Evolutionary conservation across 2,797 vertebrate species (phyloP).

Genomic region (Melanotaenia nigrans): DNA sequence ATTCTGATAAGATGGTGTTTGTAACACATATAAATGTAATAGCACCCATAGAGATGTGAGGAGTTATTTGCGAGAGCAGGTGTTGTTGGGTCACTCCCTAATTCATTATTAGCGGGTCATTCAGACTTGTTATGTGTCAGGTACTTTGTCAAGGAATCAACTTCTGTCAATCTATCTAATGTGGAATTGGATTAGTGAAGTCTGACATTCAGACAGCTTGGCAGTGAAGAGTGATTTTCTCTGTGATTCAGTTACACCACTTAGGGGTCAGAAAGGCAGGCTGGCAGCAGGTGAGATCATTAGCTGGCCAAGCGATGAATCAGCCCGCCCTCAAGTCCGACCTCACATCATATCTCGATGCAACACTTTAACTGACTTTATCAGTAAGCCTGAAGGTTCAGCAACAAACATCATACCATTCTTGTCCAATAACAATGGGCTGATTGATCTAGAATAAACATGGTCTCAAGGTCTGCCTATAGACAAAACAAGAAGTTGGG

Average conservation of each 20-base stretch:
- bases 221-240: neutral
- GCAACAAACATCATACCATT: conserved; percentile 53
- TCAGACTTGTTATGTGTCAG: neutral
- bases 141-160: neutral
- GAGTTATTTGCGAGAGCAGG: neutral
- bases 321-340: neutral
- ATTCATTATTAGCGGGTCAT: neutral
- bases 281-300: conserved; percentile 11
- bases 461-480: conserved; percentile 44
- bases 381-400: conserved; percentile 22
- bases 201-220: conserved; percentile 1
- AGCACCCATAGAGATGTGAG: neutral
- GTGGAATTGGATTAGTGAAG: neutral
- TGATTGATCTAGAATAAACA: conserved; percentile 54
- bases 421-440: conserved; percentile 58
- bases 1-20: neutral
- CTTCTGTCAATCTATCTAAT: neutral
- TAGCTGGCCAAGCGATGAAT: neutral
- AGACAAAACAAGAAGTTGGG: conserved; percentile 73
- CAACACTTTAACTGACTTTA: conserved; percentile 7
- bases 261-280: neutral
- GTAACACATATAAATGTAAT: neutral
- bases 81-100: neutral
- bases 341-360: conserved; percentile 14
- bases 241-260: neutral